Evolutionary conservation across 2,797 vertebrate genomes (phyloP).

Genomic region (Dicrostonyx torquatus): DNA sequence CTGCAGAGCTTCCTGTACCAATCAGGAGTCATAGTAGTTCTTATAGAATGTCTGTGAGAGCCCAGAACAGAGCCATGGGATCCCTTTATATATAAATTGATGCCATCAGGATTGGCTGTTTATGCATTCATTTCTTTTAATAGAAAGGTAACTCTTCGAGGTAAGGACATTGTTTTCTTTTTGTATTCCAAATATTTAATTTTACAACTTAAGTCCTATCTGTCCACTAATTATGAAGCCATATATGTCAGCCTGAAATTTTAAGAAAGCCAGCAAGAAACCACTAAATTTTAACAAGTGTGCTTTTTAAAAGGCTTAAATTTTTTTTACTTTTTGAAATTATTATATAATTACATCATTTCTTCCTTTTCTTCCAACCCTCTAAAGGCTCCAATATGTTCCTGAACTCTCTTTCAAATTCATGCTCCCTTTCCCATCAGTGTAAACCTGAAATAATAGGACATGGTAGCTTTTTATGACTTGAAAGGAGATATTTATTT

Average conservation of each 20-base stretch:
- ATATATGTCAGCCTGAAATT: neutral
- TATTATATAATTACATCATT: neutral
- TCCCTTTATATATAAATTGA: neutral
- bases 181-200: slow-evolving; percentile 7
- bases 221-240: neutral
- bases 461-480: neutral
- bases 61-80: neutral
- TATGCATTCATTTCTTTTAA: neutral
- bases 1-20: neutral
- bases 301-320: neutral
- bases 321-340: neutral
- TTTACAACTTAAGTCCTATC: neutral
- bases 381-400: neutral
- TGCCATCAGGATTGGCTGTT: neutral
- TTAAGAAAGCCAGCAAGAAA: slow-evolving; percentile 32
- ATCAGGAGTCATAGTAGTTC: neutral
- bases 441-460: neutral
- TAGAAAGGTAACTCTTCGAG: neutral
- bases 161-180: neutral
- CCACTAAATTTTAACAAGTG: neutral
- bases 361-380: neutral
- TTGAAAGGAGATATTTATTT: neutral
- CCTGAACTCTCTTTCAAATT: neutral
- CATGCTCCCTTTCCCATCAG: neutral
- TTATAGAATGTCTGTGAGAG: neutral